phyloP scores from a whole-genome alignment of 2,797 vertebrate species.

The Acrossocheilus wenchowensis region DNA sequence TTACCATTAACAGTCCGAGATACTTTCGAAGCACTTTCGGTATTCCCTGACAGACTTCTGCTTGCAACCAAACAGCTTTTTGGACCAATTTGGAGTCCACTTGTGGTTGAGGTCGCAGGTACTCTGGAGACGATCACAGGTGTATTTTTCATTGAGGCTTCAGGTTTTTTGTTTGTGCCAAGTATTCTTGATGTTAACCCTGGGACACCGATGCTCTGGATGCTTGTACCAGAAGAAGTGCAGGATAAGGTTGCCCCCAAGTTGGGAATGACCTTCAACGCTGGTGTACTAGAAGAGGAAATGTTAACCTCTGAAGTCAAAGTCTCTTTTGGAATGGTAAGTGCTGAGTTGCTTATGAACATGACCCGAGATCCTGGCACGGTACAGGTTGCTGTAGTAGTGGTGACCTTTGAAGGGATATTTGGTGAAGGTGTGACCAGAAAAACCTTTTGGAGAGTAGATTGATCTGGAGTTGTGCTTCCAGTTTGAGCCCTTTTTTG shows the following conservation, averaged over 20 bases:
- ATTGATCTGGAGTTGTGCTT: slow-evolving; percentile 67
- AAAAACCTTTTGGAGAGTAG: slow-evolving; percentile 84
- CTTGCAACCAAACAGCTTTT: slow-evolving; percentile 70
- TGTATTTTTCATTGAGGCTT: slow-evolving; percentile 70
- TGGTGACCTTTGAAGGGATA: slow-evolving; percentile 69
- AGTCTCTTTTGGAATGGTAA: slow-evolving; percentile 75
- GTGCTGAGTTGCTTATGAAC: slow-evolving; percentile 74
- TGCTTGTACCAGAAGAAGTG: slow-evolving; percentile 74
- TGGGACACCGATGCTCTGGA: slow-evolving; percentile 79
- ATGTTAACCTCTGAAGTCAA: slow-evolving; percentile 52
- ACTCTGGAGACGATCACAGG: slow-evolving; percentile 58
- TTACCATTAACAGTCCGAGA: slow-evolving; percentile 72
- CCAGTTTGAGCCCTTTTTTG: slow-evolving; percentile 69
- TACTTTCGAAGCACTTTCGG: slow-evolving; percentile 63
- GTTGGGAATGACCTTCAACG: slow-evolving; percentile 83
- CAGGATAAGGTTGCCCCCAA: slow-evolving; percentile 80
- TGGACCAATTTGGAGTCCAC: slow-evolving; percentile 69
- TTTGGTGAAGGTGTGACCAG: slow-evolving; percentile 79
- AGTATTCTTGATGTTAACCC: slow-evolving; percentile 73
- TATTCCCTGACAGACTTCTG: slow-evolving; percentile 64
- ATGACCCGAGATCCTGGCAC: slow-evolving; percentile 81
- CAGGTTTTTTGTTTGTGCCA: slow-evolving; percentile 66
- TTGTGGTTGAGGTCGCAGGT: slow-evolving; percentile 64
- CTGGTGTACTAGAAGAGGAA: slow-evolving; percentile 73
- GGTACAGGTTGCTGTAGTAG: slow-evolving; percentile 71